A percentile compares a stretch with the other conserved stretches of the same genome.
Evolutionary conservation across 2,113 vertebrate species (phyloP).

Genomic region (Chinchilla lanigera): DNA sequence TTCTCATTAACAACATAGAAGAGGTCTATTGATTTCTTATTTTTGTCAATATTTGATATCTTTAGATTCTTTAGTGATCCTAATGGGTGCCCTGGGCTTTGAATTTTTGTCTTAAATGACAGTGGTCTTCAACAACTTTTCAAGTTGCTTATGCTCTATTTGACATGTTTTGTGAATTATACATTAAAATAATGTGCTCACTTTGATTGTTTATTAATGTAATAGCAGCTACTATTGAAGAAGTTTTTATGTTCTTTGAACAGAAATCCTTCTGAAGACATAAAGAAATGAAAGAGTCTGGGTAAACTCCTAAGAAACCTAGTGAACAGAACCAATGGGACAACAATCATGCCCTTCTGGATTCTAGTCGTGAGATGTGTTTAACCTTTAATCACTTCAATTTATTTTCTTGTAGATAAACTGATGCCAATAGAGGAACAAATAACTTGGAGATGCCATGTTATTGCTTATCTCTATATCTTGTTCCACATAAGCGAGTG

Average conservation of each 20-base stretch:
- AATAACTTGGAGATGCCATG: neutral
- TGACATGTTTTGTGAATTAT: neutral
- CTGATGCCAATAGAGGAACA: neutral
- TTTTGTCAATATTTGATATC: neutral
- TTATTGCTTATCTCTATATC: neutral
- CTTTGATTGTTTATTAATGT: neutral
- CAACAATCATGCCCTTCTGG: neutral
- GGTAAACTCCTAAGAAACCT: neutral
- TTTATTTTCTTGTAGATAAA: neutral
- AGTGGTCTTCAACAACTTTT: neutral
- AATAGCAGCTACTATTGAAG: neutral
- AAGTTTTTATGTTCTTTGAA: neutral
- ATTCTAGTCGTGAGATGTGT: neutral
- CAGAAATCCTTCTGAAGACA: neutral
- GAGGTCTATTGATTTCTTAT: neutral
- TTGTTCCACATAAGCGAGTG: neutral
- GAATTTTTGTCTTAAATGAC: neutral
- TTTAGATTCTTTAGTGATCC: neutral
- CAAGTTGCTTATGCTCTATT: neutral
- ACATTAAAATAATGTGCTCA: neutral
- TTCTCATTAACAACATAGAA: neutral
- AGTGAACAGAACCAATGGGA: neutral
- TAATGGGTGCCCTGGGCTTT: neutral
- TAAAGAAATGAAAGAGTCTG: neutral
- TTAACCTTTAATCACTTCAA: neutral